A percentile compares a stretch with the other conserved stretches of the same genome.
phyloP scores from a whole-genome alignment of 1,140 invertebrate species.

The Trypoxylus dichotomus region DNA sequence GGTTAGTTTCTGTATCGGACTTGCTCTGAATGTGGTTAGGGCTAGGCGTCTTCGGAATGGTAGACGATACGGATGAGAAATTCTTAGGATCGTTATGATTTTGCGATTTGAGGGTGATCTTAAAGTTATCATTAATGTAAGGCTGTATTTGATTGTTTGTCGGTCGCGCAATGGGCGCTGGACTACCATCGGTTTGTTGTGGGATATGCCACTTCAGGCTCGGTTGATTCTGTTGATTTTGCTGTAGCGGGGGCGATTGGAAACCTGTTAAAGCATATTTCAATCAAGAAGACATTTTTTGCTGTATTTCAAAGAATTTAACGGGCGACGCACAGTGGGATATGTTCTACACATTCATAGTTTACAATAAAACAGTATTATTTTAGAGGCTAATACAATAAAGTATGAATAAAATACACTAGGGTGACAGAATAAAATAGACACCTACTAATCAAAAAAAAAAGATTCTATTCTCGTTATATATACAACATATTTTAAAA shows the following conservation, averaged over 20 bases:
- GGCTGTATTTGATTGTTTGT: slow-evolving; percentile 38
- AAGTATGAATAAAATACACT: no score
- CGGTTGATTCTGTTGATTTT: slow-evolving; percentile 21
- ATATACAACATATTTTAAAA: no score
- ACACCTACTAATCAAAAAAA: no score
- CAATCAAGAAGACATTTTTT: no score
- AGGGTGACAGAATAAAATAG: no score
- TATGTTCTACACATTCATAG: no score
- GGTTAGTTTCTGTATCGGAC: slow-evolving; percentile 59
- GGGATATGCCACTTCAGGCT: slow-evolving; percentile 68
- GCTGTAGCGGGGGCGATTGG: slow-evolving; percentile 38
- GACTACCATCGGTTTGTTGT: slow-evolving; percentile 52
- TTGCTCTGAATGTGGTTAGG: slow-evolving; percentile 57
- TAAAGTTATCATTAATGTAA: slow-evolving; percentile 56
- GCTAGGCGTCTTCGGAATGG: slow-evolving; percentile 80
- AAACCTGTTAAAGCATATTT: slow-evolving; percentile 23
- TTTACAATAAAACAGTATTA: no score
- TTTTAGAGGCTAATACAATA: no score
- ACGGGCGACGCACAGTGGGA: no score
- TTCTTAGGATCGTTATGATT: slow-evolving; percentile 51
- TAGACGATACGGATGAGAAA: slow-evolving; percentile 68
- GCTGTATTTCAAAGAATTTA: no score
- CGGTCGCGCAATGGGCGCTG: slow-evolving; percentile 37
- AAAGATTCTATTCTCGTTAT: no score
- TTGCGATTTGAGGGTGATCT: slow-evolving; percentile 63